These are phyloP conservation scores for Drosophila incognita DNA, from an alignment of 2,888 invertebrate species.

Conservation along the genomic window DNA sequence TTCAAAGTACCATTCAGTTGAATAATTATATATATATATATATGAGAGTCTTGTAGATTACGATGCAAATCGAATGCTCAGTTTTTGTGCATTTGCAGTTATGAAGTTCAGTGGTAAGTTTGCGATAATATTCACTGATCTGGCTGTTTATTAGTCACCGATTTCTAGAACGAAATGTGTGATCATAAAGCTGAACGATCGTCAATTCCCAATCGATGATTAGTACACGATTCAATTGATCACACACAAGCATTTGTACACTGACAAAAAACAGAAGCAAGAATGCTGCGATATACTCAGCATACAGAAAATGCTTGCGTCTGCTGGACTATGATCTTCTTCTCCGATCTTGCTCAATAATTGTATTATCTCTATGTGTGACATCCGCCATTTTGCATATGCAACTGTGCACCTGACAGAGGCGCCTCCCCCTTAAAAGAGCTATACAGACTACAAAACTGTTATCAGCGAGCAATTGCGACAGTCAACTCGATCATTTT, in stretches of 20 bases:
- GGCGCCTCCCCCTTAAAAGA: slow-evolving; percentile 16
- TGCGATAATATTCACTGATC: neutral
- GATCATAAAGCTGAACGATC: slow-evolving; percentile 22
- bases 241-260: neutral
- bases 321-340: neutral
- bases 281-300: neutral
- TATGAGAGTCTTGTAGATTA: slow-evolving; percentile 12
- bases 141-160: neutral
- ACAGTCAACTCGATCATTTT: slow-evolving; percentile 10
- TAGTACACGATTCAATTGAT: slow-evolving; percentile 14
- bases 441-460: slow-evolving; percentile 18
- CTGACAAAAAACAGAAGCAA: neutral
- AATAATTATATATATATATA: neutral
- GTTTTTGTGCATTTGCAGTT: slow-evolving; percentile 9
- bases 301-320: neutral
- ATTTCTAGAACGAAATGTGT: slow-evolving; percentile 11
- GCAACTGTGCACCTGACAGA: slow-evolving; percentile 6
- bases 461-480: slow-evolving; percentile 1
- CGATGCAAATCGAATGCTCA: slow-evolving; percentile 23
- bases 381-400: neutral
- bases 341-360: neutral
- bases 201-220: slow-evolving; percentile 7
- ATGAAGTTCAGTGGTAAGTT: neutral
- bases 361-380: neutral
- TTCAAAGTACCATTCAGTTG: neutral